Conservation (phyloP, 1,140 invertebrate species). For the Drosophila athabasca region DNA sequence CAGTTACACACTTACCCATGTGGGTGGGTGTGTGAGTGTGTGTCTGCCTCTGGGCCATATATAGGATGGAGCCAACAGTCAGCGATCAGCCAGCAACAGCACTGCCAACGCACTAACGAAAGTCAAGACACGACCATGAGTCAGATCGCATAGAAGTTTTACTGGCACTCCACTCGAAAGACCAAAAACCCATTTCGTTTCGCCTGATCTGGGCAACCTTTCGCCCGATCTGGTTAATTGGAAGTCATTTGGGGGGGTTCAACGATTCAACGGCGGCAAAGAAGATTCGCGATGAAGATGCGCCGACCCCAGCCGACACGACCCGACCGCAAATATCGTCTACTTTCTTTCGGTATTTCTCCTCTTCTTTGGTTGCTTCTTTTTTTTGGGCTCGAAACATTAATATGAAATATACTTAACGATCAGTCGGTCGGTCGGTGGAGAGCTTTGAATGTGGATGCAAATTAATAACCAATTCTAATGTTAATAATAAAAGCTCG, state of each 20-base stretch:
- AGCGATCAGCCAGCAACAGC: neutral
- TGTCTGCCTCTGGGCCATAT: constrained; percentile 41
- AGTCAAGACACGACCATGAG: constrained; percentile 33
- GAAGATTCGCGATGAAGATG: constrained; percentile 14
- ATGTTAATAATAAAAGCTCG: constrained; percentile 63
- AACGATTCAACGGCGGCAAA: constrained; percentile 8
- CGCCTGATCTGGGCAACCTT: constrained; percentile 50
- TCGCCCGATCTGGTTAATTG: constrained; percentile 53
- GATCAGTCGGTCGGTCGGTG: constrained; percentile 28
- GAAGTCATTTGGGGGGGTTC: constrained; percentile 55
- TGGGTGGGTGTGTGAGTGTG: constrained; percentile 36
- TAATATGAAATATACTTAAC: constrained; percentile 26
- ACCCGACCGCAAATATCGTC: too few relatives aligned
- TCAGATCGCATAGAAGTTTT: constrained; percentile 25
- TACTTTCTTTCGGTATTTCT: constrained; percentile 43
- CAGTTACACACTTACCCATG: constrained; percentile 62
- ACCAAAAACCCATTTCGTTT: constrained; percentile 5
- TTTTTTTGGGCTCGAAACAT: neutral
- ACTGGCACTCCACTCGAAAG: constrained; percentile 11
- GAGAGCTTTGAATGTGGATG: constrained; percentile 61
- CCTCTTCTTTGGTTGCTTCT: neutral
- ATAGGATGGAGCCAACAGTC: constrained; percentile 24
- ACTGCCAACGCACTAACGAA: constrained; percentile 32
- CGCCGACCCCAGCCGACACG: constrained; percentile 5
- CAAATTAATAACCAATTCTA: constrained; percentile 77